phyloP scores from a whole-genome alignment of 2,113 vertebrate species.

The Sus scrofa region T2T-Sscrofa CM000816.6:52962001-52962500 shows the following conservation, averaged over 20 bases:
- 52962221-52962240: not conserved
- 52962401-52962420: too few relatives aligned
- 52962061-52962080: not conserved
- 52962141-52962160: not conserved
- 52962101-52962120: not conserved
- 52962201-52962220: not conserved
- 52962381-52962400: not conserved
- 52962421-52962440: too few relatives aligned
- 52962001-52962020: not conserved
- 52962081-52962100: not conserved
- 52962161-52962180: not conserved
- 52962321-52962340: not conserved
- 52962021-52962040: not conserved
- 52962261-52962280: too few relatives aligned
- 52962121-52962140: not conserved
- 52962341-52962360: not conserved
- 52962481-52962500: too few relatives aligned
- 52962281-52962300: too few relatives aligned
- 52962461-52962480: too few relatives aligned
- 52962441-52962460: too few relatives aligned
- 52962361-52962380: not conserved
- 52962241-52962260: not conserved
- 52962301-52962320: not conserved
- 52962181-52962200: not conserved
- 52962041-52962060: not conserved